Percentiles rank a stretch among this genome's conserved stretches.
Conservation (phyloP, 2,113 vertebrate species). For the Prionailurus viverrinus region DNA sequence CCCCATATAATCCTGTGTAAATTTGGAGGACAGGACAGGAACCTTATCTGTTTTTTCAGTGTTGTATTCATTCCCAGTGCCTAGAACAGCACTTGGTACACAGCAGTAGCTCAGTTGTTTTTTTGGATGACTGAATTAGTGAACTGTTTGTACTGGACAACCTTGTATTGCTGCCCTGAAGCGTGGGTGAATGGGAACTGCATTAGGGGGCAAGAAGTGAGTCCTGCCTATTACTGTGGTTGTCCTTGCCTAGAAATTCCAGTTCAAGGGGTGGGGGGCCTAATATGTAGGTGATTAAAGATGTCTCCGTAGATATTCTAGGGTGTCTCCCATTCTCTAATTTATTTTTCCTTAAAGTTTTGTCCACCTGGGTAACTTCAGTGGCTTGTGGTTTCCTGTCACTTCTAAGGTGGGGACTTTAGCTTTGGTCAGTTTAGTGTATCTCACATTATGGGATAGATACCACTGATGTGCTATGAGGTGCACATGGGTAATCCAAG, state of each 20-base stretch:
- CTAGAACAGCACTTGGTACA: neutral
- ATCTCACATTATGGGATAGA: neutral
- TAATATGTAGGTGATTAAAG: neutral
- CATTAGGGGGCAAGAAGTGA: neutral
- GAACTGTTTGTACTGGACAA: neutral
- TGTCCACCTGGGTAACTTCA: neutral
- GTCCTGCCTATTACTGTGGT: neutral
- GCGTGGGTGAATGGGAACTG: neutral
- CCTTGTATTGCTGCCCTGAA: neutral
- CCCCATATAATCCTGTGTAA: neutral
- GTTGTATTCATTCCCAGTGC: neutral
- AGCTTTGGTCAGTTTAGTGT: neutral
- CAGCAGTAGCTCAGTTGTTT: neutral
- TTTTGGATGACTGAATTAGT: neutral
- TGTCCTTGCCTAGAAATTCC: neutral
- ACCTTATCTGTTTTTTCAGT: neutral
- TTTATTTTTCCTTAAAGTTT: neutral
- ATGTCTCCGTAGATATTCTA: neutral
- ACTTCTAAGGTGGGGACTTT: neutral
- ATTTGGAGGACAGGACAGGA: neutral
- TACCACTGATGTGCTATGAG: neutral
- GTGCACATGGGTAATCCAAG: neutral
- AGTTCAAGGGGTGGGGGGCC: neutral
- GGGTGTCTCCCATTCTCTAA: neutral
- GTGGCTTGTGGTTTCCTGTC: neutral